phyloP scores from a whole-genome alignment of 2,888 invertebrate genomes.

The Disparrhopalites patrizii region DNA sequence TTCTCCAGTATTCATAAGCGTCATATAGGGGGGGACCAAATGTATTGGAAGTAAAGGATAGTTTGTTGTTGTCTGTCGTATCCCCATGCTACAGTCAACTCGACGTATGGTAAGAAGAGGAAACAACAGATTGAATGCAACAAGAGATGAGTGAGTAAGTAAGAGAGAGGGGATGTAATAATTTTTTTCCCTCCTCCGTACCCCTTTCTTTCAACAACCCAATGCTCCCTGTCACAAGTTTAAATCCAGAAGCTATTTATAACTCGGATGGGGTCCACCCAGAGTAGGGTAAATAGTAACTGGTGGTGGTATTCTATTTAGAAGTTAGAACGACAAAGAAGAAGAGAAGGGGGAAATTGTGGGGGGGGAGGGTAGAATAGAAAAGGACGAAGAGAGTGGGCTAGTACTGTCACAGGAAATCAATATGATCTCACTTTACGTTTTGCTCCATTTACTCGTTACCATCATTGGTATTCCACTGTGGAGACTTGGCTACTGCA shows the following conservation, averaged over 20 bases:
- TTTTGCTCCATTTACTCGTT: slow-evolving; percentile 8
- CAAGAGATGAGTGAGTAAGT: not conserved
- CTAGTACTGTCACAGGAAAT: slow-evolving; percentile 16
- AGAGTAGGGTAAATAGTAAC: not conserved
- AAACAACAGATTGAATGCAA: not conserved
- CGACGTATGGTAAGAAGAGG: too few relatives aligned
- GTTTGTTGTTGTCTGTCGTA: not conserved
- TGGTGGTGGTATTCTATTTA: not conserved
- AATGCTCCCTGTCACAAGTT: too few relatives aligned
- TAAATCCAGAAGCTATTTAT: not conserved
- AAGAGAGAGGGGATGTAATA: not conserved
- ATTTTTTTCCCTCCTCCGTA: not conserved
- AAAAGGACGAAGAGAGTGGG: too few relatives aligned
- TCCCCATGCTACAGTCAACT: too few relatives aligned
- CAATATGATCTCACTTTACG: slow-evolving; percentile 24
- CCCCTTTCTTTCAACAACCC: too few relatives aligned
- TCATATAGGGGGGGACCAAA: not conserved
- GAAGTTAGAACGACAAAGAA: not conserved
- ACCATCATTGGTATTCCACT: not conserved
- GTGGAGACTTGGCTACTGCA: too few relatives aligned
- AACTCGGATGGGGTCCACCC: not conserved
- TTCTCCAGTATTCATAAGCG: not conserved
- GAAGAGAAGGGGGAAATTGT: not conserved
- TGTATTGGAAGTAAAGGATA: not conserved
- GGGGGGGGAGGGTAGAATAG: not conserved